Base-by-base conservation (phyloP, 2,797 vertebrate species). In the Crenuchus spilurus region DNA sequence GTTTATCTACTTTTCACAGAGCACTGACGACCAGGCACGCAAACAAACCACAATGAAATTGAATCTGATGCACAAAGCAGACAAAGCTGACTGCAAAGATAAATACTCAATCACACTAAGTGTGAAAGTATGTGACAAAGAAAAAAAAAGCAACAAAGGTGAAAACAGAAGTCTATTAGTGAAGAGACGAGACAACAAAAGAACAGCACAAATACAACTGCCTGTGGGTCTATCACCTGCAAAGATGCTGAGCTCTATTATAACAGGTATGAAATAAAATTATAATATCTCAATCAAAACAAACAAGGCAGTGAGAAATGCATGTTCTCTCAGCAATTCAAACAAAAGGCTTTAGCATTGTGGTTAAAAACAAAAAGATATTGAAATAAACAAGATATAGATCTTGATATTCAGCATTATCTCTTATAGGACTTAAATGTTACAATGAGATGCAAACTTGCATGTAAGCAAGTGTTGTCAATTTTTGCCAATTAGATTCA, bases 141-240 rank as follows among this genome's bases (percentile, higher is more conserved):
- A 39, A 26, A 49, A 52, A 58, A 18, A 37, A 24, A 11, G 35
- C 6, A 13, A 42, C 16, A 26, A 30, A 67, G 63, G 62, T 66
- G 63, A 48, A 39, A 60, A 74, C 11, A 58, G 52, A 58, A 74
- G 42, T 67, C 62, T 26, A 55, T 72, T 72, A 54, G 46, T n/a
- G 22, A 22, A 18, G 39, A 57, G 28, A 55, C 24, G 6, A 33
- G 51, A 54, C 60, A 33, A 58, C 51, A 74, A 58, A 48, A 39
- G 52, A 30, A 20, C 39, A 5, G 3, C 35, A 61, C 37, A 61
- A 44, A 28, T 10, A 30, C 61, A 30, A 6, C 24, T 14, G 31
- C 13, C 9, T 9, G 71, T 8, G 18, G 9, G 16, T 30, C 22
- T 55, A 65, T 58, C 9, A 9, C 20, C 31, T 37, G 37, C 16